Evolutionary conservation across 2,888 invertebrate species (phyloP), one percentile per base, ranked within the genome.

Genomic region (Aporophyla lueneburgensis): DNA sequence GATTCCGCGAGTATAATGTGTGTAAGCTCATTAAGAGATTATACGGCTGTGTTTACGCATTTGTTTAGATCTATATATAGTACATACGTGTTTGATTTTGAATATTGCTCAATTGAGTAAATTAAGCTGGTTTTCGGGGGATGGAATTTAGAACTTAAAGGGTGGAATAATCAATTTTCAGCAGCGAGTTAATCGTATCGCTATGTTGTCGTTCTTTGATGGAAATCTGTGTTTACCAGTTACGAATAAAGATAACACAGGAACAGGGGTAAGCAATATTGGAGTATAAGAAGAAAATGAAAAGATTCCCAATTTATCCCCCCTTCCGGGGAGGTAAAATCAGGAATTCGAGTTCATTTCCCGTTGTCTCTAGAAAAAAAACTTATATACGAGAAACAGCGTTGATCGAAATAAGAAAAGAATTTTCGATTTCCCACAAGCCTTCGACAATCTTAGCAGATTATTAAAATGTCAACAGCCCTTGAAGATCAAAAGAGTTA

Each of bases 1-100:
- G 87, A 84, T 87, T 85, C 66, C 62, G 51, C 5, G 58, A 40
- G 78, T 78, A 67, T 79, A 80, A 80, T 76, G 75, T 68, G 56
- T 74, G 84, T 88, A 88, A 87, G 86, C 88, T 87, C 80, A 85
- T 88, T 88, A 88, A 27, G 63, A 56, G 85, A 88, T 87, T 88
- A 86, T 71, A 69, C 3, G 72, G 63, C 49, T 59, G 56, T 84
- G 78, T 80, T 79, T 85, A 81, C 79, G 75, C 78, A 75, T 83
- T 83, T 84, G 71, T 86, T 80, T 71, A 54, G 33, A 75, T 62
- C 59, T 67, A 49, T 67, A 59, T 46, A 75, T 61, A 65, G 59
- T 62, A 61, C 51, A n/a, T 61, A 33, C 59, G 53, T 61, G 49
- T 71, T 74, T 51, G 66, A 24, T 66, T 59, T 56, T 65, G 16